phyloP scores from a whole-genome alignment of 2,888 invertebrate genomes.

The Agrochola lota region DNA sequence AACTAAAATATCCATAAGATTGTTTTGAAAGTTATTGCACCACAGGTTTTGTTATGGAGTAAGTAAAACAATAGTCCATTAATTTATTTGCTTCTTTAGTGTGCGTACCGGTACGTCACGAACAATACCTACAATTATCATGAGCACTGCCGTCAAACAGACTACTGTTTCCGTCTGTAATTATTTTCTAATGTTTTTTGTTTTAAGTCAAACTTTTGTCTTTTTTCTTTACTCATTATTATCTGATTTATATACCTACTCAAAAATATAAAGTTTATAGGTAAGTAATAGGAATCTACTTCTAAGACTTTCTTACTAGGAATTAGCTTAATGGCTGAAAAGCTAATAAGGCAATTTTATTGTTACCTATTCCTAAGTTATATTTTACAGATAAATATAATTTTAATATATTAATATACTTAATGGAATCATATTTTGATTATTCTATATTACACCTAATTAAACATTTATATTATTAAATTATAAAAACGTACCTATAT shows the following conservation, averaged over 20 bases:
- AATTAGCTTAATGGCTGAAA: conserved; percentile 9
- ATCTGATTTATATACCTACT: neutral
- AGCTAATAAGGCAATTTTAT: conserved; percentile 27
- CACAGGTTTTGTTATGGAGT: conserved; percentile 5
- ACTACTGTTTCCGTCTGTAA: conserved; percentile 9
- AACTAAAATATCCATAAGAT: conserved; percentile 5
- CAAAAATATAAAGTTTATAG: neutral
- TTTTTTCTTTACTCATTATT: neutral
- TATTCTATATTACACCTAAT: conserved; percentile 7
- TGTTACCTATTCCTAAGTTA: neutral
- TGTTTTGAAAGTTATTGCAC: conserved; percentile 12
- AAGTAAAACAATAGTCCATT: conserved; percentile 57
- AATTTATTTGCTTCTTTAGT: conserved; percentile 53
- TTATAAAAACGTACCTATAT: conserved; percentile 1
- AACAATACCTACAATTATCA: conserved; percentile 32
- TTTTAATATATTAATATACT: conserved; percentile 9
- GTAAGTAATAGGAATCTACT: neutral
- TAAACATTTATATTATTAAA: neutral
- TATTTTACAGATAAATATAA: neutral
- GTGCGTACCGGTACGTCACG: neutral
- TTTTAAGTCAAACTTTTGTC: neutral
- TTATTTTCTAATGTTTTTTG: neutral
- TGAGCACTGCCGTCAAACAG: conserved; percentile 10
- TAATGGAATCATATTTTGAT: conserved; percentile 17
- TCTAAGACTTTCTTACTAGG: neutral